Base-by-base conservation (phyloP, 2,888 invertebrate genomes). In the Maniola hyperantus region DNA sequence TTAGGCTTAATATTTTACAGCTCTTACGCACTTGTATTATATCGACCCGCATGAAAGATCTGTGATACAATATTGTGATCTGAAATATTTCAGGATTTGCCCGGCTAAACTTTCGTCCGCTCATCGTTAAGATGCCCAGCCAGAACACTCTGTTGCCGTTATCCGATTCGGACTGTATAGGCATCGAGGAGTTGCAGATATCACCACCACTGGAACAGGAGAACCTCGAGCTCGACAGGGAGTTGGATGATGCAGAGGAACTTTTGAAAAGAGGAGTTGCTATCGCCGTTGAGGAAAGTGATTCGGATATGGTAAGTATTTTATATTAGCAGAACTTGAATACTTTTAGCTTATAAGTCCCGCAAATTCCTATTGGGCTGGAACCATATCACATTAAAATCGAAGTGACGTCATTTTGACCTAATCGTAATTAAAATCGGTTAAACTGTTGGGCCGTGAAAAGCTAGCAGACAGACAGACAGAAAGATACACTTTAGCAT, bases 201-300 rank as follows among this genome's bases (percentile, higher is more conserved):
- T 91, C 91, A 1, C 91, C 90, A 0, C 83, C 83, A 44, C 74
- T 88, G 39, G 91, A 91, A 66, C 60, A 83, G 44, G 92, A 91
- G 70, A 73, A 81, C 0, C 77, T 80, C 13, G 88, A 88, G 67
- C 74, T 91, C n/a, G 87, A 92, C 6, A 75, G 83, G 36, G 83
- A 90, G 70, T 73, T 92, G 64, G 79, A 83, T 48, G 81, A 81
- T 54, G 89, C 85, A 62, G 90, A 91, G 69, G 83, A 83, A 42
- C 88, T 87, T 50, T 76, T 91, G 68, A 82, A 88, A 6, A 83
- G 80, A 67, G 88, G 82, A 34, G 84, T 86, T 4, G 83, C 89
- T 39, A 84, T 92, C 65, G 93, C 92, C 20, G 84, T 85, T 0
- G 90, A 89, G 63, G 93, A 93, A 71, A 91, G 90, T 65, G 92